Conservation (phyloP, 2,113 vertebrate species). For the Cyanoramphus novaezelandiae region DNA sequence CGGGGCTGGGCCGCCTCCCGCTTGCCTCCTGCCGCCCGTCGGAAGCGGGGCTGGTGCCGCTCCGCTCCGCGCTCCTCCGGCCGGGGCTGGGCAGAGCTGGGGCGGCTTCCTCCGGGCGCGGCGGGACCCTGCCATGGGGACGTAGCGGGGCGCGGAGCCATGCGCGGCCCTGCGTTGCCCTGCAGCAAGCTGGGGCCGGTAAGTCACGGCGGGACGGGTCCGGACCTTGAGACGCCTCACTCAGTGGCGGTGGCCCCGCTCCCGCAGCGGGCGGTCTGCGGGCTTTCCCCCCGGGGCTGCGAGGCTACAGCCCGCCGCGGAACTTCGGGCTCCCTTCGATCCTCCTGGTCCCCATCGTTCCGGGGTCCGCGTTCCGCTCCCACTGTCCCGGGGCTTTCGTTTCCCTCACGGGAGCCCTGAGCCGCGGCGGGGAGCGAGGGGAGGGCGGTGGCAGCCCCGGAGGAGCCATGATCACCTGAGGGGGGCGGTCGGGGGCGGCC, state of each 20-base stretch:
- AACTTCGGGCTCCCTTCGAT: neutral
- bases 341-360: neutral
- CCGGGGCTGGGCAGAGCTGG: neutral
- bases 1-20: neutral
- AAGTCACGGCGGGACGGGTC: neutral
- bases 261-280: neutral
- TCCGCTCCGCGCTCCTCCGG: neutral
- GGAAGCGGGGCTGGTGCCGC: constrained; percentile 4
- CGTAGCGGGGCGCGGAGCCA: constrained; percentile 30
- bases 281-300: neutral
- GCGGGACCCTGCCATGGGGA: neutral
- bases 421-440: neutral
- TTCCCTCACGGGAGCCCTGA: neutral
- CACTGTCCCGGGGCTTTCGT: neutral
- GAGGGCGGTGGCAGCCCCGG: neutral
- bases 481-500: neutral
- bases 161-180: constrained; percentile 35
- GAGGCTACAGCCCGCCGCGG: neutral
- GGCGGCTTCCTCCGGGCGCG: neutral
- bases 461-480: neutral
- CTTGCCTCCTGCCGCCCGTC: neutral
- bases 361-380: neutral
- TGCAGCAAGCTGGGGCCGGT: constrained; percentile 33
- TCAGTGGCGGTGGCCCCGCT: neutral
- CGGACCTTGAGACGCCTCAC: neutral